Conservation (phyloP, 2,113 vertebrate genomes). For the Pionites leucogaster region DNA sequence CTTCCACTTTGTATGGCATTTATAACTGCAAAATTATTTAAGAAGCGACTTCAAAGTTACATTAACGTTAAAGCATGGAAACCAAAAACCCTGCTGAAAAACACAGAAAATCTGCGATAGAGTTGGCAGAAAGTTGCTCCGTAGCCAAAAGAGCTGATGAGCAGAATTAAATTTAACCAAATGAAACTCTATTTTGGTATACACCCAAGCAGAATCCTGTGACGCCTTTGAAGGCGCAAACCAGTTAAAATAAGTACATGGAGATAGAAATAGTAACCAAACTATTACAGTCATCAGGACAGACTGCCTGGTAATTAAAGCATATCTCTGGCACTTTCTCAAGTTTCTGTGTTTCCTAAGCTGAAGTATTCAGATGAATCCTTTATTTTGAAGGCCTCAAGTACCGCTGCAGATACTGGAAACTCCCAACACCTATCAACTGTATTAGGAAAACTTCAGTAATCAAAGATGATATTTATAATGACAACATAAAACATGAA, state of each 20-base stretch:
- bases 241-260: slow-evolving; percentile 8
- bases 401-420: background rate
- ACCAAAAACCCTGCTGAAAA: background rate
- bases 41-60: background rate
- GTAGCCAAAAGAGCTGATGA: slow-evolving; percentile 56
- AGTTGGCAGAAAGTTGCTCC: slow-evolving; percentile 41
- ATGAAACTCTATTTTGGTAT: slow-evolving; percentile 34
- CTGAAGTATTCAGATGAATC: background rate
- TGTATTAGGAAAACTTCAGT: background rate
- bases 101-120: background rate
- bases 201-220: slow-evolving; percentile 44
- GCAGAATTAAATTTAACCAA: slow-evolving; percentile 57
- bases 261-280: slow-evolving; percentile 28
- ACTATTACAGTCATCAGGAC: slow-evolving; percentile 33
- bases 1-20: background rate
- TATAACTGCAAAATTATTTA: background rate
- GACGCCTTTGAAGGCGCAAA: slow-evolving; percentile 36
- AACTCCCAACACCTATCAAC: background rate
- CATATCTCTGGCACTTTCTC: background rate
- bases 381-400: background rate
- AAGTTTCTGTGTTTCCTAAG: background rate
- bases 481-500: background rate
- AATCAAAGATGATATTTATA: background rate
- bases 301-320: slow-evolving; percentile 41
- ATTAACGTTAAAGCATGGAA: background rate